Conservation (phyloP, 2,113 vertebrate genomes). For the Dolichallabes microphthalmus region DNA sequence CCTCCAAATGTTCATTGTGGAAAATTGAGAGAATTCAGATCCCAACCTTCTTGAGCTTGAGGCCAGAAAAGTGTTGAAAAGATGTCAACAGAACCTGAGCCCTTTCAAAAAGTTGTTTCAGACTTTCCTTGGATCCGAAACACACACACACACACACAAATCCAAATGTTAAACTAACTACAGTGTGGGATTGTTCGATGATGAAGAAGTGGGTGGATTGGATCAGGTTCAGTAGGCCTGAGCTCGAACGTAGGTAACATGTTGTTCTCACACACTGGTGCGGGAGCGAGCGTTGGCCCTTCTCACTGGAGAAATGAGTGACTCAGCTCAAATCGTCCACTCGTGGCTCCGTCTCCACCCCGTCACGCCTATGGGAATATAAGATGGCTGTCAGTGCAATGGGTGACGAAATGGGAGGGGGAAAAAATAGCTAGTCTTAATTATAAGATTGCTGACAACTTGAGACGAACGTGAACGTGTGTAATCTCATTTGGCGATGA, state of each 20-base stretch:
- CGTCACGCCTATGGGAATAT: neutral
- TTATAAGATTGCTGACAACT: neutral
- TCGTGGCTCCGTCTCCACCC: neutral
- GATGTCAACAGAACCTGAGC: neutral
- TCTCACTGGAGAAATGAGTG: neutral
- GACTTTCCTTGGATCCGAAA: neutral
- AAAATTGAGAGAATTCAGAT: too few species aligned
- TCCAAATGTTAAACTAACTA: neutral
- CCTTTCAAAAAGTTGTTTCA: neutral
- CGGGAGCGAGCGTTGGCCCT: neutral
- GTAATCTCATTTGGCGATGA: slow-evolving; percentile 25
- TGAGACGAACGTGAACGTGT: neutral
- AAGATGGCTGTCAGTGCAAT: neutral
- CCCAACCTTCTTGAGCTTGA: neutral
- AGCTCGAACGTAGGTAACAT: neutral
- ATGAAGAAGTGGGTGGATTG: slow-evolving; percentile 23
- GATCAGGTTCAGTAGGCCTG: slow-evolving; percentile 15
- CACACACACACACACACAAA: neutral
- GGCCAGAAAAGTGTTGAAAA: neutral
- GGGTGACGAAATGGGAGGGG: neutral
- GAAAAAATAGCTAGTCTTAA: neutral
- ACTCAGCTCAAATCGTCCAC: slow-evolving; percentile 6
- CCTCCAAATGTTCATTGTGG: neutral
- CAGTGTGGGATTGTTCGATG: slow-evolving; percentile 9
- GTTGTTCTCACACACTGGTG: neutral